Evolutionary conservation across 2,797 vertebrate genomes (phyloP), one percentile per base, ranked within the genome.

Genomic region (Lagocephalus sceleratus): DNA sequence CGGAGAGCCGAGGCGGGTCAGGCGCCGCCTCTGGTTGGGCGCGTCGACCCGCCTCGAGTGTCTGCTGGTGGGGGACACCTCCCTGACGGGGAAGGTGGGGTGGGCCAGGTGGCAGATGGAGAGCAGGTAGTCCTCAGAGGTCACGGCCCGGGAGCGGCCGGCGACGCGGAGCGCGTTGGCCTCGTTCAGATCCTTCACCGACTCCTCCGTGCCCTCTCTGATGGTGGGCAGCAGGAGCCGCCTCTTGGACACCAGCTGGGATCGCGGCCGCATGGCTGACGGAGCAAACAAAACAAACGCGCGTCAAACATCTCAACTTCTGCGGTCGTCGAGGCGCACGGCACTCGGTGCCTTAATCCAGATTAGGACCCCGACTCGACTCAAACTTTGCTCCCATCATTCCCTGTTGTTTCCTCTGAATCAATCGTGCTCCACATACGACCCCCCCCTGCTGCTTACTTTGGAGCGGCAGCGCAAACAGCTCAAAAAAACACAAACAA

Each of bases 61-160:
- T 61, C 81, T 76, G 66, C 47, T 70, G 56, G 81, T 67, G 0
- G 77, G 6, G 38, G 83, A 81, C 11, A 73, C 47, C 35, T 91
- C 84, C 23, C 77, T 68, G 26, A 60, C 67, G 0, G 89, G 87
- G 75, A 93, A 93, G 45, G 93, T 91, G 62, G 94, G 93, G 53
- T 86, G 90, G 57, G 93, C 92, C 0, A 95, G 87, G 75, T 95
- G 93, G 69, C 93, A 92, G 81, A 95, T 94, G 72, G 94, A 94
- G 19, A 92, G 91, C 61, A 93, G 81, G 79, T 94, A 95, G 67
- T 94, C 93, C 0, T 94, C 91, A 0, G 90, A 89, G 63, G 91
- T 91, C 42, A 88, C 61, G 0, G 45, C 44, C 35, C 83, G 86
- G 43, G 66, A 35, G 25, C 76, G 49, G 49, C 48, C 58, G 3